Conservation (phyloP, 2,113 vertebrate genomes). For the Periophthalmodon schlosseri region DNA sequence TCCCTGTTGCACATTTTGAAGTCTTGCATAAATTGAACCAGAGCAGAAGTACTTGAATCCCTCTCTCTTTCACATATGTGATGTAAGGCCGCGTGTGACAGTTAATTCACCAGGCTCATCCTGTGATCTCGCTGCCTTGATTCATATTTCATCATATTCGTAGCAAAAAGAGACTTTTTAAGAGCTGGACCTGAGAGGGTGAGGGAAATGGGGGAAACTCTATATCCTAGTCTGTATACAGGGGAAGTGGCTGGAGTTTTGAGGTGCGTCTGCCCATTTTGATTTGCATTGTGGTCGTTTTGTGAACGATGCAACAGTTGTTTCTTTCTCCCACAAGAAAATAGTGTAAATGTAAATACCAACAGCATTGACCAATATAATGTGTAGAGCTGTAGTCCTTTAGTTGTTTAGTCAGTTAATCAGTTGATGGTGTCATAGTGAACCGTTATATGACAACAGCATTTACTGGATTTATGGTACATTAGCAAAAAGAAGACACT, state of each 20-base stretch:
- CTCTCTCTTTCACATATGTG: conserved; percentile 4
- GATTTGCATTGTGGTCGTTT: not conserved
- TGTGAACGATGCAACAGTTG: not conserved
- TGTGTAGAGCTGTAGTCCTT: not conserved
- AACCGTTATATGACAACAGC: too few species aligned
- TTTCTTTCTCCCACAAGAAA: not conserved
- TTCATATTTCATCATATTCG: conserved; percentile 55
- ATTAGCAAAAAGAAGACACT: too few species aligned
- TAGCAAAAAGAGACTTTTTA: conserved; percentile 21
- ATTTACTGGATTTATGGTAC: too few species aligned
- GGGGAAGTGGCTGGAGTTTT: conserved; percentile 16
- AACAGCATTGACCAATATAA: not conserved
- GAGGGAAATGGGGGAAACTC: conserved; percentile 26
- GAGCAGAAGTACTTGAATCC: conserved; percentile 1
- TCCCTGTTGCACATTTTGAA: conserved; percentile 12
- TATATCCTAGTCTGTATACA: not conserved
- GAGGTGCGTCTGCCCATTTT: not conserved
- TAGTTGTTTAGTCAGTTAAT: not conserved
- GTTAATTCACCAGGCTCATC: conserved; percentile 19
- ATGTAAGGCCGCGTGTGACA: conserved; percentile 31
- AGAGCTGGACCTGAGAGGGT: conserved; percentile 20
- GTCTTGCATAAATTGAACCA: conserved; percentile 12
- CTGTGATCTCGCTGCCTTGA: conserved; percentile 48
- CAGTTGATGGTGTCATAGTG: too few species aligned
- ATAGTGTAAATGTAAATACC: not conserved